Evolutionary conservation across 2,797 vertebrate genomes (phyloP).

Genomic region (Anguilla megastoma): DNA sequence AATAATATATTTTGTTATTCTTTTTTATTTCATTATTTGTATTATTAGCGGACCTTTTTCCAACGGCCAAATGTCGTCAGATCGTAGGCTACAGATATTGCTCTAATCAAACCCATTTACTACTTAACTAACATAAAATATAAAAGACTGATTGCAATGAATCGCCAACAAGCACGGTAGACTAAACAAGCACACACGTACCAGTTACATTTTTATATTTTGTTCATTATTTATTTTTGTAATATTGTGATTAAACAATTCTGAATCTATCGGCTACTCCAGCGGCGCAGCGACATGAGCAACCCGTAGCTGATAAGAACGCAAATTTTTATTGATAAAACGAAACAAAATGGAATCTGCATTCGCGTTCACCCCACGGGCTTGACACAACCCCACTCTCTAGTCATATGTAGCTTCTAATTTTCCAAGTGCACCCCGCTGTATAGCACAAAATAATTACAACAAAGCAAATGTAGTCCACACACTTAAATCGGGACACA

Average conservation of each 20-base stretch:
- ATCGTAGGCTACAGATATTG: neutral
- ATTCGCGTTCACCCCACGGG: slow-evolving; percentile 40
- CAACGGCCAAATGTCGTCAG: neutral
- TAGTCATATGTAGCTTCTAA: slow-evolving; percentile 35
- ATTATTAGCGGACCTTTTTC: neutral
- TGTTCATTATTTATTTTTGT: neutral
- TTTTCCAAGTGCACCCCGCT: slow-evolving; percentile 66
- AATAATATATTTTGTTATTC: neutral
- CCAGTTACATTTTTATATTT: neutral
- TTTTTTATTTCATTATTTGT: neutral
- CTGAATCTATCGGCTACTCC: neutral
- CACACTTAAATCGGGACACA: neutral
- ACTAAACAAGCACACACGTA: neutral
- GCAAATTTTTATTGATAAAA: slow-evolving; percentile 28
- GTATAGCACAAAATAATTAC: slow-evolving; percentile 66
- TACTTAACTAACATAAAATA: neutral
- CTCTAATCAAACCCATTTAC: neutral
- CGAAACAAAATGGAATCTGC: slow-evolving; percentile 49
- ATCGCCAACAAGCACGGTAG: neutral
- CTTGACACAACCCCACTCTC: slow-evolving; percentile 35
- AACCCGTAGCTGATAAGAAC: neutral
- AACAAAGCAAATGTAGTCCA: slow-evolving; percentile 13
- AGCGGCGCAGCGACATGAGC: neutral
- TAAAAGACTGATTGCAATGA: neutral
- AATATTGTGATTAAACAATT: neutral